Evolutionary conservation across 2,888 invertebrate genomes (phyloP).

Genomic region (Dolichopus griseipennis): DNA sequence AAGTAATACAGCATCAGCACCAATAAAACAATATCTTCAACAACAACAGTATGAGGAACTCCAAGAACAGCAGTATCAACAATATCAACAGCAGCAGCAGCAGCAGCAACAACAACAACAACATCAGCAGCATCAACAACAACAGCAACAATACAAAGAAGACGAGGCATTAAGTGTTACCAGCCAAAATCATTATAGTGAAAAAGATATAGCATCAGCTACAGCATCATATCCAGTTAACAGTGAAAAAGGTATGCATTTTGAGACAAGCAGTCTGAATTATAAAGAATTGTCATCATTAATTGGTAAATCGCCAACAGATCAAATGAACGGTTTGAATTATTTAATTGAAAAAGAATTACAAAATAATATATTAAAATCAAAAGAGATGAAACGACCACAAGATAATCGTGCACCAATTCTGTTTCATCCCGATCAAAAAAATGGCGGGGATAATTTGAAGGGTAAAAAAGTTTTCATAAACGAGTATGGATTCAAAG

Average conservation of each 20-base stretch:
- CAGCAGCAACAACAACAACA: neutral
- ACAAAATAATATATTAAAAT: constrained; percentile 31
- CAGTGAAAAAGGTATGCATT: neutral
- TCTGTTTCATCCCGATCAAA: constrained; percentile 32
- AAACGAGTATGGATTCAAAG: constrained; percentile 7
- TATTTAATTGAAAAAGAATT: constrained; percentile 42
- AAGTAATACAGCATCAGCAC: neutral
- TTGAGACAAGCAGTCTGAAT: constrained; percentile 24
- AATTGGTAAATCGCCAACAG: constrained; percentile 45
- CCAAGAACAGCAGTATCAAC: too few relatives aligned
- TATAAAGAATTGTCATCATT: constrained; percentile 44
- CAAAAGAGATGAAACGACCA: constrained; percentile 28
- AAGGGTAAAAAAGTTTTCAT: constrained; percentile 10
- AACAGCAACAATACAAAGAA: neutral
- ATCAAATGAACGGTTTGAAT: constrained; percentile 47
- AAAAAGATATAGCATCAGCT: neutral
- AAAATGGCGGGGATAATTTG: neutral
- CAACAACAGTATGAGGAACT: too few relatives aligned
- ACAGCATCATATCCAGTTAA: neutral
- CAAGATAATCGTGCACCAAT: constrained; percentile 38
- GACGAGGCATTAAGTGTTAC: constrained; percentile 2
- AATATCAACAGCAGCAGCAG: neutral
- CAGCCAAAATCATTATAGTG: neutral
- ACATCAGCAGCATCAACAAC: neutral
- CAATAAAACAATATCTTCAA: neutral